Evolutionary conservation across 2,797 vertebrate species (phyloP), one percentile per base, ranked within the genome.

Genomic region (Lagocephalus sceleratus): DNA sequence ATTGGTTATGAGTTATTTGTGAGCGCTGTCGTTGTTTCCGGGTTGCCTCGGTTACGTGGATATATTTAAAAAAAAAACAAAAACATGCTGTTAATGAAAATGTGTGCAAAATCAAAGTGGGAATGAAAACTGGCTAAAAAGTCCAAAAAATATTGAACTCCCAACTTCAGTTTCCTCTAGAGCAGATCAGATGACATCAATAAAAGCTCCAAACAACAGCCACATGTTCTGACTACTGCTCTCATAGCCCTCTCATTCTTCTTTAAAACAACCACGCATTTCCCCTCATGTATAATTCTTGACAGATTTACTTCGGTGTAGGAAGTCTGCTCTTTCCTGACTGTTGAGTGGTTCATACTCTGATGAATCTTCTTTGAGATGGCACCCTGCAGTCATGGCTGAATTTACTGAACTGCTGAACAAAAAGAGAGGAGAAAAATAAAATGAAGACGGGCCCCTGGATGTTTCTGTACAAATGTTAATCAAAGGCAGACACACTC

Each of bases 101-200:
- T 6, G 9, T n/a, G 41, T 35, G 2, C 9, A 35, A 53, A 44
- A 54, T 54, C 57, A 35, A 55, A 47, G 47, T 25, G 55, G 58
- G 19, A 22, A 63, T 58, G 50, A 2, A 26, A 29, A 64, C 40
- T 20, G 48, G 56, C 51, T 20, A 3, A 63, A 51, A 32, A 58
- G 60, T 32, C 38, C 25, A 29, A 21, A 54, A 51, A 39, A 16
- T 17, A 63, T 73, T 53, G 7, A 49, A 6, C 32, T 43, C 62
- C 80, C 40, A 65, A 52, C 57, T 74, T 0, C 0, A 42, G 42
- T 62, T 78, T 72, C 81, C 72, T 53, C 74, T 68, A 43, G 42
- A 68, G 44, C 57, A 26, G 76, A 76, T 84, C 74, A 48, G 48
- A 67, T 82, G 63, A 60, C 80, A 3, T 55, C 57, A 71, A 70